These are phyloP conservation scores for Drosophila setosimentum DNA, from an alignment of 2,888 invertebrate genomes.

Conservation along the genomic window DNA sequence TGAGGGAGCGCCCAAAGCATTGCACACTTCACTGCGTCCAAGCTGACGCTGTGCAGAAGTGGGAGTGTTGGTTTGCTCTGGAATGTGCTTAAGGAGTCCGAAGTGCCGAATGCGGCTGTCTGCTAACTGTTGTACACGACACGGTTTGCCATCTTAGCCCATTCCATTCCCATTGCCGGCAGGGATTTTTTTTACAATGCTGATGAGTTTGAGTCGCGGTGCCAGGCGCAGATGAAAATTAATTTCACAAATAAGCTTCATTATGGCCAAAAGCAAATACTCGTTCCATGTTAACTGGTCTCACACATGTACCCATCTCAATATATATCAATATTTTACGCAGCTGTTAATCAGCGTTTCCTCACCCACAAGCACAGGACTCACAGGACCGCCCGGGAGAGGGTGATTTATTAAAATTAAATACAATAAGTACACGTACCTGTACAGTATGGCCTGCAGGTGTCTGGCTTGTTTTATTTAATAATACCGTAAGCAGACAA, in stretches of 20 bases:
- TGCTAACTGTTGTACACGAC: constrained; percentile 33
- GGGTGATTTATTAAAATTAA: background rate
- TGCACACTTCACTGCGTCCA: constrained; percentile 75
- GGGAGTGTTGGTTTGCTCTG: constrained; percentile 7
- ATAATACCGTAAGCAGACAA: background rate
- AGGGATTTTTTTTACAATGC: constrained; percentile 9
- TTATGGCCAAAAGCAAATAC: constrained; percentile 35
- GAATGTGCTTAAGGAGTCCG: constrained; percentile 7
- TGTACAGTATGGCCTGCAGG: background rate
- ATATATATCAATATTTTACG: constrained; percentile 16
- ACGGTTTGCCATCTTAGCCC: constrained; percentile 37
- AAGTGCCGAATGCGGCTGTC: constrained; percentile 34
- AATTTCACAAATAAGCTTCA: constrained; percentile 52
- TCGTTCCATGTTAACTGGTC: constrained; percentile 6
- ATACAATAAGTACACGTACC: background rate
- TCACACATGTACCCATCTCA: constrained; percentile 20
- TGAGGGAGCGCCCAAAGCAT: constrained; percentile 59
- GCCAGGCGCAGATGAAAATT: constrained; percentile 53
- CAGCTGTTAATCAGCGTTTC: constrained; percentile 14
- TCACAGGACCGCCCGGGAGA: background rate
- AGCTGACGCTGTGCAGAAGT: constrained; percentile 19
- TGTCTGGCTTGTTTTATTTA: background rate
- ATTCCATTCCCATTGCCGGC: constrained; percentile 20
- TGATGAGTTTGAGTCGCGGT: constrained; percentile 21
- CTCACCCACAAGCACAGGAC: constrained; percentile 6